These are phyloP conservation scores for Isurus oxyrinchus DNA, from an alignment of 2,113 vertebrate species.

Conservation along the genomic window DNA sequence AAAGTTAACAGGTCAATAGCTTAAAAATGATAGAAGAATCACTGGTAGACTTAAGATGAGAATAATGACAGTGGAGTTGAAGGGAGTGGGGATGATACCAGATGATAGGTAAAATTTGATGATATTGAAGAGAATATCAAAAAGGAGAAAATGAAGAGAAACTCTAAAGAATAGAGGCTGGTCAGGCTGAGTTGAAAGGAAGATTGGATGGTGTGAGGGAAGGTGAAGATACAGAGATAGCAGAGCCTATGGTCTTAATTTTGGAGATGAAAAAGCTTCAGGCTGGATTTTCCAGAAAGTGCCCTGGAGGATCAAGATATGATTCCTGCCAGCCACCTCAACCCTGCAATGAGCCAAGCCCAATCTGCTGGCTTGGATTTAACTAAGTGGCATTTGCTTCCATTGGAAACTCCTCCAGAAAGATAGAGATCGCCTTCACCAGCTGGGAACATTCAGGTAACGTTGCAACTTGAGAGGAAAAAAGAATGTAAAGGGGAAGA, in stretches of 20 bases:
- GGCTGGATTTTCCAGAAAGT: not conserved
- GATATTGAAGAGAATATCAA: not conserved
- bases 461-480: not conserved
- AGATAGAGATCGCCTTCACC: not conserved
- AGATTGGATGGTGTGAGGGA: not conserved
- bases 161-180: not conserved
- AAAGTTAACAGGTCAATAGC: not conserved
- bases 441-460: not conserved
- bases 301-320: not conserved
- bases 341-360: not conserved
- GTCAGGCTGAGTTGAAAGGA: not conserved
- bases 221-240: not conserved
- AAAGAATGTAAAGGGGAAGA: not conserved
- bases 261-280: not conserved
- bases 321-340: not conserved
- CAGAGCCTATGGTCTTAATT: not conserved
- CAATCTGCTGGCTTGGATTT: not conserved
- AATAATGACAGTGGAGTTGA: not conserved
- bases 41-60: not conserved
- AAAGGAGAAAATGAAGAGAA: not conserved
- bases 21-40: not conserved
- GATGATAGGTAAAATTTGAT: not conserved
- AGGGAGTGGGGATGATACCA: not conserved
- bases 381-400: not conserved
- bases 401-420: not conserved